These are phyloP conservation scores for Gadopsis bispinosus DNA, from an alignment of 2,797 vertebrate genomes.

Conservation along the genomic window DNA sequence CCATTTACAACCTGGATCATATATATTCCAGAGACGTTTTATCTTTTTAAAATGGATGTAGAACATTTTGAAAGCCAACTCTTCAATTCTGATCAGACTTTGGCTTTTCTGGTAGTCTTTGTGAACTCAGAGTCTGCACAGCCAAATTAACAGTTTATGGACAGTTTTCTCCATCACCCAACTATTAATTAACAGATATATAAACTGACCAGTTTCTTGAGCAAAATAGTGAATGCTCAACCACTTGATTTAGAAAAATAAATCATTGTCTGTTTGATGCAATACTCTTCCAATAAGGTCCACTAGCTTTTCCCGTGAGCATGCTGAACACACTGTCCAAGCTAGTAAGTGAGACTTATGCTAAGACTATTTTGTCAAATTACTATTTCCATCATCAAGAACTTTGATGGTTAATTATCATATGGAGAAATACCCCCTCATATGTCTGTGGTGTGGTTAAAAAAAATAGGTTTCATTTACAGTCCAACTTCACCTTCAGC, in stretches of 20 bases:
- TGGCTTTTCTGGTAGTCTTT: conserved; percentile 11
- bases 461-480: not conserved
- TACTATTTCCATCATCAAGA: not conserved
- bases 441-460: conserved; percentile 49
- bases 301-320: not conserved
- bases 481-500: not conserved
- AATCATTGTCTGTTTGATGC: conserved; percentile 1
- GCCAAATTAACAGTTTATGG: not conserved
- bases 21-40: not conserved
- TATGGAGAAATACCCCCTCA: not conserved
- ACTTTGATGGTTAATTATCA: not conserved
- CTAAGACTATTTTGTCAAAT: not conserved
- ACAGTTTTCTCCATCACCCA: not conserved
- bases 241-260: conserved; percentile 1
- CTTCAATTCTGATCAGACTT: conserved; percentile 26
- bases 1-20: conserved; percentile 7
- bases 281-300: not conserved
- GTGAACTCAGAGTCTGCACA: conserved; percentile 23
- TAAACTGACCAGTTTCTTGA: conserved; percentile 1
- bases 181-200: not conserved
- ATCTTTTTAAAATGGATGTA: conserved; percentile 1
- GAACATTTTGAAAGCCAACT: conserved; percentile 17
- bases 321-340: not conserved
- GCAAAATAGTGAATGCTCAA: not conserved
- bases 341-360: not conserved